phyloP scores from a whole-genome alignment of 2,888 invertebrate genomes.

The Geophilus truncorum region DNA sequence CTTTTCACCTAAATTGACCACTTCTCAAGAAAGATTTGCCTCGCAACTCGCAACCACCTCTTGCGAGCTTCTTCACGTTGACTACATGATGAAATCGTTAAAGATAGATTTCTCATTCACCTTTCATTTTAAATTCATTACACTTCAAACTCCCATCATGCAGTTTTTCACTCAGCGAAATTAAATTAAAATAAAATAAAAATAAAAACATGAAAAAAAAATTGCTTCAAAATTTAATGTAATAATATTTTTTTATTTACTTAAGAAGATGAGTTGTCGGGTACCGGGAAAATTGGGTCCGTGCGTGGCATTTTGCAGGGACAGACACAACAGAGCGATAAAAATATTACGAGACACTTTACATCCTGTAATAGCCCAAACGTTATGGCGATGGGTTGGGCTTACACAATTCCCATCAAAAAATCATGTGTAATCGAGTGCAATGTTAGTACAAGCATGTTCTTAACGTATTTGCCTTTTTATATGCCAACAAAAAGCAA shows the following conservation, averaged over 20 bases:
- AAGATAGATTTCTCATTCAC: constrained; percentile 18
- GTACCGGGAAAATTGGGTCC: not conserved
- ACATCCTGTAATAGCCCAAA: not conserved
- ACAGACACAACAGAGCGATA: constrained; percentile 1
- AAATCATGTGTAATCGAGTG: constrained; percentile 22
- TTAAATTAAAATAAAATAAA: no score
- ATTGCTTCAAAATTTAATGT: no score
- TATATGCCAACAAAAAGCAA: not conserved
- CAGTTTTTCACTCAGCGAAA: not conserved
- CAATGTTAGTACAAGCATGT: not conserved
- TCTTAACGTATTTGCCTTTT: constrained; percentile 5
- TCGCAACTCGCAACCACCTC: not conserved
- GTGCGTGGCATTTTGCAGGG: not conserved
- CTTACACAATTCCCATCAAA: constrained; percentile 24
- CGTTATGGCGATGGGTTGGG: constrained; percentile 5
- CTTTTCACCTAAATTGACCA: constrained; percentile 27
- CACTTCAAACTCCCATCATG: not conserved
- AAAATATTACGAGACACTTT: constrained; percentile 22
- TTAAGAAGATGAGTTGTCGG: not conserved
- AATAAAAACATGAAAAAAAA: no score
- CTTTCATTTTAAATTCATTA: constrained; percentile 23
- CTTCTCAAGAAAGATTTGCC: constrained; percentile 15
- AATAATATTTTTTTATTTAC: not conserved
- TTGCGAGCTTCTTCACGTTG: not conserved
- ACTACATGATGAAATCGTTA: constrained; percentile 24